Base-by-base conservation (phyloP, 2,888 invertebrate species). In the Sepioteuthis lessoniana region DNA sequence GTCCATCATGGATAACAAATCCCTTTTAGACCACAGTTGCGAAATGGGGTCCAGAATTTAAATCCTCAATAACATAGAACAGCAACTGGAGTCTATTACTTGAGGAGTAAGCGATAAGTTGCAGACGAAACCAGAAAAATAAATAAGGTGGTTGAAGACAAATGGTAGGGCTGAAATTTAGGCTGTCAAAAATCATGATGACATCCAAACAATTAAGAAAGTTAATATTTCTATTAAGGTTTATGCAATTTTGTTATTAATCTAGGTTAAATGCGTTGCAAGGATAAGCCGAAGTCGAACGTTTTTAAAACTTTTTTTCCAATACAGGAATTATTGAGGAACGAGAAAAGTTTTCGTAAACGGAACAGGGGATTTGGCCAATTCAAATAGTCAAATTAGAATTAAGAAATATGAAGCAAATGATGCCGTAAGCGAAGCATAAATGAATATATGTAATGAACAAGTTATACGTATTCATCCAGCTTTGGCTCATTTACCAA, bases 21-120 rank as follows among this genome's bases (percentile, higher is more conserved):
- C 76, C n/a, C 76, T 76, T 76, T 76, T n/a, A 76, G 76, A 76
- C 76, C 76, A 76, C 76, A 76, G n/a, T 76, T 76, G 76, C n/a
- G 76, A 35, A 76, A 76, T n/a, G 76, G n/a, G n/a, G 76, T 16
- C n/a, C n/a, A 76, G n/a, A 35, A 76, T 76, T 35, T 76, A 76
- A 76, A 76, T 76, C 76, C n/a, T 13, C n/a, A 76, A 76, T 76
- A 35, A n/a, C 35, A n/a, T 55, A 55, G 55, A 25, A 55, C 25
- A 55, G 55, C 76, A 35, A 76, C 16, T 4, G 76, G 16, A 76
- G 76, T 76, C n/a, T 76, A 76, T 76, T 76, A 76, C 76, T 76
- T 35, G 76, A n/a, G 13, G 76, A n/a, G 13, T 35, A 76, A 13
- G n/a, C n/a, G n/a, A 76, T 76, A n/a, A 35, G n/a, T 76, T n/a